These are phyloP conservation scores for Scaeva pyrastri DNA, from an alignment of 2,888 invertebrate species.

Conservation along the genomic window DNA sequence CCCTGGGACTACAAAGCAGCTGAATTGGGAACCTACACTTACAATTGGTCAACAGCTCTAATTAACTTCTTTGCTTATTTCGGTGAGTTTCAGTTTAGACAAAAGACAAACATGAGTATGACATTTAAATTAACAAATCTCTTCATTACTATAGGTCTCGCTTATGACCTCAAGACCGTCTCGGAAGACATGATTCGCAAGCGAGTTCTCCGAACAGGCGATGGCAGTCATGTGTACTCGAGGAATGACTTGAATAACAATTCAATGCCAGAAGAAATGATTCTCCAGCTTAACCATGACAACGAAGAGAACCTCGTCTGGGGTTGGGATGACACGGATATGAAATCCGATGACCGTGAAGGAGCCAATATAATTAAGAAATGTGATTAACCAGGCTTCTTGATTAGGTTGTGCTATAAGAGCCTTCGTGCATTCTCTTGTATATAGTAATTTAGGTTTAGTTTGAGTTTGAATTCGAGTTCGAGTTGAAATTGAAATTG, in stretches of 20 bases:
- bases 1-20: constrained; percentile 93
- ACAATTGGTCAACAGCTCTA: constrained; percentile 87
- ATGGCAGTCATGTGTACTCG: constrained; percentile 86
- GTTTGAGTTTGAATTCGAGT: constrained; percentile 68
- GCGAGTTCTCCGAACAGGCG: constrained; percentile 90
- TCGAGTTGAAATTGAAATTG: no score
- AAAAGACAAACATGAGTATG: neutral
- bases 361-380: constrained; percentile 83
- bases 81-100: constrained; percentile 84
- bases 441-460: constrained; percentile 78
- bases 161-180: constrained; percentile 93
- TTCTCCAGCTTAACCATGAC: constrained; percentile 82
- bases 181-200: constrained; percentile 88
- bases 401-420: constrained; percentile 12
- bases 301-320: constrained; percentile 86
- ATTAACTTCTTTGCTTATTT: constrained; percentile 89
- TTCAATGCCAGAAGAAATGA: constrained; percentile 79
- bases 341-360: constrained; percentile 89
- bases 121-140: neutral
- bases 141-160: constrained; percentile 88
- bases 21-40: constrained; percentile 88
- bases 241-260: constrained; percentile 79
- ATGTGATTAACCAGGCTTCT: constrained; percentile 77
- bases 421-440: constrained; percentile 22
- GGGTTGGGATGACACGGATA: constrained; percentile 94